Evolutionary conservation across 2,113 vertebrate species (phyloP), one percentile per base, ranked within the genome.

Genomic region (Podarcis cretensis): DNA sequence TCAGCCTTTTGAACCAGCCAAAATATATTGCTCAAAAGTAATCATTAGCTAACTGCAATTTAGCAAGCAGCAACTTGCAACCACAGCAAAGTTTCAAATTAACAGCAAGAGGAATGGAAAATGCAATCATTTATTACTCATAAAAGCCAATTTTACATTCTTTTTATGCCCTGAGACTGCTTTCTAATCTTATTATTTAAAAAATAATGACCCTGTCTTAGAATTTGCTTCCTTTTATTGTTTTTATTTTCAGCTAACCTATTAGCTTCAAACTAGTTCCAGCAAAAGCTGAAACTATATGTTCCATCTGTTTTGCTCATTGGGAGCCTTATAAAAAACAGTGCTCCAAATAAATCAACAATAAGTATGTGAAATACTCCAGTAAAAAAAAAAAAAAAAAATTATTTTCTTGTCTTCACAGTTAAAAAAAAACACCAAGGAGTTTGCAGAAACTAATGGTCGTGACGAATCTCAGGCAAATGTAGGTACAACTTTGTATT

Each of bases 341-440:
- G 81, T 96, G 76, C 88, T 92, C 96, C 89, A 90, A 92, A 96
- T 94, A 94, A 96, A 96, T 95, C 95, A 91, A 85, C 92, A 92
- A 94, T 95, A 97, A 96, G 87, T 91, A 89, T 91, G 93, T 94
- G 91, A 91, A 95, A 84, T 84, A 68, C 63, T 92, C 87, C 81
- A 95, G 66, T 90, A 91, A 10, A 48, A 48, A 48, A 9, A 91
- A 10, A 48, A 48, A 48, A 9, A 9, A 48, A 9, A 2, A 43
- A 6, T 43, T 43, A 5, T 43, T 10, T 10, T 48, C 78, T 84
- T 94, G 85, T 21, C 77, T 93, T 92, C 93, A 76, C 97, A 98
- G 97, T 94, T 98, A 91, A 98, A 97, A 97, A 97, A 92, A 97
- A 97, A 91, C 5, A 83, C 96, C 94, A 98, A 97, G 96, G 97